A percentile compares a stretch with the other conserved stretches of the same genome.
Conservation (phyloP, 2,888 invertebrate species). For the Nomada hirtipes region DNA sequence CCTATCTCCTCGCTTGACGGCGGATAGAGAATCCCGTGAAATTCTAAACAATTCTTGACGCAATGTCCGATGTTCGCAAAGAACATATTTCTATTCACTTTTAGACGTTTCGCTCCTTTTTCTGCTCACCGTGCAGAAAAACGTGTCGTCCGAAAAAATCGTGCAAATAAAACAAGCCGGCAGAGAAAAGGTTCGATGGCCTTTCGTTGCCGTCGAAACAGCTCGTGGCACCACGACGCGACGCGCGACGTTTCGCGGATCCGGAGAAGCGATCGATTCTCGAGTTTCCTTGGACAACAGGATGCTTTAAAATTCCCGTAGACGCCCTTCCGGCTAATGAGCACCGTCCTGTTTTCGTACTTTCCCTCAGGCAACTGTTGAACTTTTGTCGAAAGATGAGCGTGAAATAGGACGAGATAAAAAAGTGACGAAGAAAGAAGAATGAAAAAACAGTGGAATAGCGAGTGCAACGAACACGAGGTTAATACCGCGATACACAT, state of each 20-base stretch:
- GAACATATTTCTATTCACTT: slow-evolving; percentile 10
- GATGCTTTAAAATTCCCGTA: slow-evolving; percentile 60
- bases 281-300: slow-evolving; percentile 57
- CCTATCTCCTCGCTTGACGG: background rate
- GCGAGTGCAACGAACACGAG: slow-evolving; percentile 17
- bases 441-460: background rate
- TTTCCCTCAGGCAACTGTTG: slow-evolving; percentile 34
- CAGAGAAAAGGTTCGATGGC: background rate
- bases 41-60: slow-evolving; percentile 63
- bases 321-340: slow-evolving; percentile 63
- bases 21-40: background rate
- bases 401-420: slow-evolving; percentile 1
- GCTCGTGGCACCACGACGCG: background rate
- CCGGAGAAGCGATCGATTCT: slow-evolving; percentile 38
- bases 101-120: background rate
- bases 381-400: slow-evolving; percentile 43
- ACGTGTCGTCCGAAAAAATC: background rate
- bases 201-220: slow-evolving; percentile 1
- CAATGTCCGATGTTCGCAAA: background rate
- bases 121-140: background rate
- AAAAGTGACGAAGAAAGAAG: background rate
- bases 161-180: background rate
- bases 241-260: slow-evolving; percentile 1
- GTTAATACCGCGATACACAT: background rate
- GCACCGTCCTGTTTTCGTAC: slow-evolving; percentile 58